phyloP scores from a whole-genome alignment of 2,113 vertebrate species.

The Oryzias melastigma region DNA sequence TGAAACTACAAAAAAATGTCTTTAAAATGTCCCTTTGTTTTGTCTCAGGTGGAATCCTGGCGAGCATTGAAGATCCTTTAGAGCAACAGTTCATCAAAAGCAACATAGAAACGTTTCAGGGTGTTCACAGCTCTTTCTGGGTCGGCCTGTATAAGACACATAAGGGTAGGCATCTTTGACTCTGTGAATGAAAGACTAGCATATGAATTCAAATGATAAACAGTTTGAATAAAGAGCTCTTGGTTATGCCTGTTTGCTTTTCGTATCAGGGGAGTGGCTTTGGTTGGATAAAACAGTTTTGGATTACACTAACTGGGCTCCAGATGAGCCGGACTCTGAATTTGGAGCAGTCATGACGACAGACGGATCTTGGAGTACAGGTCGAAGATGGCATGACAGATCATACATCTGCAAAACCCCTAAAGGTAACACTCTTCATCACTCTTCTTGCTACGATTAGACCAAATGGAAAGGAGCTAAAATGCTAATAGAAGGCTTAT shows the following conservation, averaged over 20 bases:
- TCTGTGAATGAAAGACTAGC: neutral
- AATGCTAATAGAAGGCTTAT: too few species aligned
- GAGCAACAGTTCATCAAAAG: slow-evolving; percentile 82
- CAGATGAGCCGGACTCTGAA: slow-evolving; percentile 65
- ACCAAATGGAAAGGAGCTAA: too few species aligned
- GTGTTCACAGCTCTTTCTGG: slow-evolving; percentile 61
- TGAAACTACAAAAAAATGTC: neutral
- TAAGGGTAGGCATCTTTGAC: slow-evolving; percentile 42
- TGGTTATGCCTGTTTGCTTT: neutral
- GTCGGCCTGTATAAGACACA: slow-evolving; percentile 66
- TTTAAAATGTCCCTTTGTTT: neutral
- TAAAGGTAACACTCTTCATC: slow-evolving; percentile 80
- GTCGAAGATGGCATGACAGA: slow-evolving; percentile 76
- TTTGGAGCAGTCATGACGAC: slow-evolving; percentile 64
- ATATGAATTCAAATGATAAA: neutral
- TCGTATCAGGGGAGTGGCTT: slow-evolving; percentile 78
- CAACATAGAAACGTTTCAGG: slow-evolving; percentile 72
- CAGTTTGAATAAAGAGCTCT: neutral
- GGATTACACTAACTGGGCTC: slow-evolving; percentile 87
- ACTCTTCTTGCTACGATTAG: neutral
- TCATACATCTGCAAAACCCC: slow-evolving; percentile 87
- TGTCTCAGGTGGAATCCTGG: slow-evolving; percentile 70
- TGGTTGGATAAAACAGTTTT: slow-evolving; percentile 84
- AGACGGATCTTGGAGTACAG: slow-evolving; percentile 81
- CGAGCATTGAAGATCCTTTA: slow-evolving; percentile 78